Evolutionary conservation across 1,140 invertebrate genomes (phyloP), one percentile per base, ranked within the genome.

Genomic region (Periplaneta americana): DNA sequence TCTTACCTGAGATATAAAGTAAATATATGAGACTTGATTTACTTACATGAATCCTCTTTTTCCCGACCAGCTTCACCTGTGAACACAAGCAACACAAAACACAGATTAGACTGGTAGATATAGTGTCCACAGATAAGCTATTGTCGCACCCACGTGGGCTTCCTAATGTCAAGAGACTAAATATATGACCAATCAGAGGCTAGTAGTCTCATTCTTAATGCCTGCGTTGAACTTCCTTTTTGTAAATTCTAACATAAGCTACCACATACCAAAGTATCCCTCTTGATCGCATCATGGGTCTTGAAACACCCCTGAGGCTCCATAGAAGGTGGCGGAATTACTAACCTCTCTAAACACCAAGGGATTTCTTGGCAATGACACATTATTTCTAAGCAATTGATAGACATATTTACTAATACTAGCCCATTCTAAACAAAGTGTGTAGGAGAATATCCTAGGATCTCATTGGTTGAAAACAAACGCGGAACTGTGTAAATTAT

Each of bases 21-120:
- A 57, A 15, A 57, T 57, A 15, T 57, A 15, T 57, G n/a, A 57
- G 48, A 57, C 48, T 57, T 17, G 15, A 34, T 78, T 83, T 94
- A 88, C 89, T 91, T 88, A 92, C 91, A 90, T 82, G 90, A 85
- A 87, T 92, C 91, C 35, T 91, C 91, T 86, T 90, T 89, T 84
- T 89, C 88, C 66, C 90, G 89, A 87, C 88, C 90, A 85, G 91
- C 89, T 85, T 92, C 91, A 91, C 91, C 91, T 92, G 91, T 88
- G 87, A 89, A 85, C 85, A 85, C 87, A 84, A 8, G n/a, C 13
- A 66, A 66, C 48, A 48, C 48, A 66, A n/a, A n/a, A 66, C n/a
- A 48, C 13, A 66, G 48, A 28, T 66, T 66, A 66, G 48, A 28
- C 22, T 66, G 28, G n/a, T n/a, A n/a, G n/a, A 66, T 11, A 28